Base-by-base conservation (phyloP, 2,888 invertebrate species). In the Petrolisthes cinctipes region DNA sequence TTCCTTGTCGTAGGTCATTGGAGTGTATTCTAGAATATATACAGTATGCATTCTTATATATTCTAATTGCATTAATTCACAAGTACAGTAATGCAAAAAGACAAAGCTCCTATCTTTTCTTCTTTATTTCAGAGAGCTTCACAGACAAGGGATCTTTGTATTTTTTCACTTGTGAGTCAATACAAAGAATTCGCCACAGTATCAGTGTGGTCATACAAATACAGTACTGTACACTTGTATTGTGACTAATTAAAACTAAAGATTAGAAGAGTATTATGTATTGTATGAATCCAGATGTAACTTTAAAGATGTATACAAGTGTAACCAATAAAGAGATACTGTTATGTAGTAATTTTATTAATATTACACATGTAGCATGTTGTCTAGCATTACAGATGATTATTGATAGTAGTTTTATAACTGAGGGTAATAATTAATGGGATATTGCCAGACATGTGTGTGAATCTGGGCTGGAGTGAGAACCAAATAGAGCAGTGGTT, bases 231-330 rank as follows among this genome's bases (percentile, higher is more conserved):
- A 11, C 20, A 17, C 14, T 51, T 61, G 61, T 61, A 11, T 1
- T 61, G 61, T 61, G 61, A 61, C 61, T 61, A 61, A 61, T 11
- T 56, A 78, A 51, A 66, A 82, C 61, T 20, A 61, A 75, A 76
- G 61, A 78, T 37, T 84, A 84, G 76, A 53, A 83, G 83, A 84
- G 66, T 84, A 84, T 61, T 56, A 66, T 76, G 83, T 84, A 84
- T 84, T 84, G 78, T 84, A 78, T 20, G 56, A 80, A 57, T 78
- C 23, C 37, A 84, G 71, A 66, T 76, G 71, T 84, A 61, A 66
- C 37, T 11, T 78, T 61, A 78, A 84, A 61, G 61, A n/a, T 78
- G 76, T 84, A 84, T 56, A 82, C 51, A 83, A 73, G 51, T 73
- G 37, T 76, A 84, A 83, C 75, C 73, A 84, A 75, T 76, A 78